Conservation (phyloP, 1,140 invertebrate species). For the Steinernema khuongi region DNA sequence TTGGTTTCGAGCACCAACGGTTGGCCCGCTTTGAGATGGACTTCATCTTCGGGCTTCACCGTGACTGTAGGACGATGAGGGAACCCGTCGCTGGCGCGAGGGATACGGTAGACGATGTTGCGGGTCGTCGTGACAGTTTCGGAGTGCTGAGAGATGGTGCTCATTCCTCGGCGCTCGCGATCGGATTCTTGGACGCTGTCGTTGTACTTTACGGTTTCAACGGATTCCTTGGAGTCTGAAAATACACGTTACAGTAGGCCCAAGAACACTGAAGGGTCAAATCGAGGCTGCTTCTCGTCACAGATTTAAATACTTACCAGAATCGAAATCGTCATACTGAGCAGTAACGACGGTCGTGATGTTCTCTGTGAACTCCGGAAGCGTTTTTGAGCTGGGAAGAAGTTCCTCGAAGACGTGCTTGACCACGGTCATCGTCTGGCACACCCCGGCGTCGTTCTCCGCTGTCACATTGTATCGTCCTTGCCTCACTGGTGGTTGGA, state of each 20-base stretch:
- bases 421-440: conserved; percentile 20
- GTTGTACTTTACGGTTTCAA: conserved; percentile 28
- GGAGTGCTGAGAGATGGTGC: neutral
- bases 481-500: conserved; percentile 43
- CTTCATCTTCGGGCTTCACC: conserved; percentile 18
- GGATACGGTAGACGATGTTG: neutral
- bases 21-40: conserved; percentile 40
- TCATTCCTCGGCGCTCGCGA: neutral
- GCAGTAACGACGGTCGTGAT: conserved; percentile 30
- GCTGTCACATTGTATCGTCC: conserved; percentile 44
- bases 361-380: conserved; percentile 21
- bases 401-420: conserved; percentile 8
- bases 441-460: conserved; percentile 37
- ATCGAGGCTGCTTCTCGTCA: too few species aligned
- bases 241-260: neutral
- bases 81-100: conserved; percentile 8
- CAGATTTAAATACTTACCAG: neutral
- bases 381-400: neutral
- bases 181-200: conserved; percentile 15
- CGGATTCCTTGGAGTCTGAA: conserved; percentile 17
- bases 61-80: conserved; percentile 27
- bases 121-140: conserved; percentile 7
- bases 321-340: neutral
- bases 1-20: conserved; percentile 31
- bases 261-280: too few species aligned